Evolutionary conservation across 92 coral and sea anemone genomes (phyloP).

Genomic region (Nematostella vectensis): DNA sequence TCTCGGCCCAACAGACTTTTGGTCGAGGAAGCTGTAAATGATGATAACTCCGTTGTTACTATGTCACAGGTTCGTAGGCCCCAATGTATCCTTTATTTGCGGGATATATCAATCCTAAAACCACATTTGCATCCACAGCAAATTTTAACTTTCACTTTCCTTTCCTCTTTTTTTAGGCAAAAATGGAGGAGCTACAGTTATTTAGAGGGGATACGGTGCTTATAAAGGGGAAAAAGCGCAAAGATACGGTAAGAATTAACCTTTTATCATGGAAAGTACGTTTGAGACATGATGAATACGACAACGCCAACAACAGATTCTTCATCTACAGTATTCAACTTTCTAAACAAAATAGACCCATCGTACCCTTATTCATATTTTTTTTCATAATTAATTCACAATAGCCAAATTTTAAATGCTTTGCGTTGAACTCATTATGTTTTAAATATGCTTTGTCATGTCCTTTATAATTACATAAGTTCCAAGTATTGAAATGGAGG

Average conservation of each 20-base stretch:
- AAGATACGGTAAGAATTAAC: conserved; percentile 83
- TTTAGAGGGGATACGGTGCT: conserved; percentile 98
- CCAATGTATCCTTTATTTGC: no score
- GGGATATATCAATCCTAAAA: no score
- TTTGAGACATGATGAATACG: no score
- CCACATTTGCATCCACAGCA: no score
- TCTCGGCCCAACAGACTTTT: conserved; percentile 84
- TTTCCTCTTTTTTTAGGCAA: conserved; percentile 40
- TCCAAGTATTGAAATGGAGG: no score
- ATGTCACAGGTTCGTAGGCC: conserved; percentile 90
- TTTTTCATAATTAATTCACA: no score
- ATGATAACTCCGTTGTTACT: conserved; percentile 96
- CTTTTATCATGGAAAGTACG: no score
- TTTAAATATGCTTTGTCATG: not conserved
- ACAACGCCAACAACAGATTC: not conserved
- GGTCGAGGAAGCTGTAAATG: conserved; percentile 97
- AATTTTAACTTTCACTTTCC: conserved; percentile 25
- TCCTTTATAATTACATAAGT: not conserved
- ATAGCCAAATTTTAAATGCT: no score
- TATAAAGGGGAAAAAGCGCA: conserved; percentile 93
- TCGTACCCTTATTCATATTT: no score
- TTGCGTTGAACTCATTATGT: no score
- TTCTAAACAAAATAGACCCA: no score
- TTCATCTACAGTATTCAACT: no score
- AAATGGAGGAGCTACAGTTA: conserved; percentile 96